A percentile compares a stretch with the other conserved stretches of the same genome.
Evolutionary conservation across 2,113 vertebrate species (phyloP).

Genomic region (Tringa solitaria): DNA sequence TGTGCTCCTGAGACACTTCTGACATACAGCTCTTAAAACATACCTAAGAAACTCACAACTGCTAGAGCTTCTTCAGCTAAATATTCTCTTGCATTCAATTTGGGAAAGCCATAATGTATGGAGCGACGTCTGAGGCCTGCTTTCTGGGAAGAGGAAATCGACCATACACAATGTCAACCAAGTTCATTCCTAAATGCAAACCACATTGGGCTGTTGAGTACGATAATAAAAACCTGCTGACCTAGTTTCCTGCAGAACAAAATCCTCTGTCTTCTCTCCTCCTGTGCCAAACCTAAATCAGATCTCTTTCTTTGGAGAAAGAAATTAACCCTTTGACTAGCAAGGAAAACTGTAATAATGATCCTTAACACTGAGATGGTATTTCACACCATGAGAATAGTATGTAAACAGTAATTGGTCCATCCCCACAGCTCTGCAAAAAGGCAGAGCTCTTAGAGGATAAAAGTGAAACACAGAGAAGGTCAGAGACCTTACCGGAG

Average conservation of each 20-base stretch:
- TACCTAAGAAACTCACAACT: neutral
- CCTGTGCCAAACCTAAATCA: slow-evolving; percentile 45
- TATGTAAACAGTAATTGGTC: neutral
- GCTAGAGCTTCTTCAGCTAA: slow-evolving; percentile 6
- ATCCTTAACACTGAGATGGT: neutral
- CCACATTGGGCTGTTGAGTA: slow-evolving; percentile 38
- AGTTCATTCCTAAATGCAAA: slow-evolving; percentile 61
- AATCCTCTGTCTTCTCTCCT: slow-evolving; percentile 56
- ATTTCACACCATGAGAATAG: neutral
- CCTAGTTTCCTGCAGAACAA: slow-evolving; percentile 69
- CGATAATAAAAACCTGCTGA: slow-evolving; percentile 65
- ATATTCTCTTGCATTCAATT: neutral
- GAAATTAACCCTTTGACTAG: slow-evolving; percentile 54
- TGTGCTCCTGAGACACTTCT: neutral
- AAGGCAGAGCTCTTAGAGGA: neutral
- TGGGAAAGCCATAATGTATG: neutral
- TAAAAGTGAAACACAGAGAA: neutral
- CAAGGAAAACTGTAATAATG: neutral
- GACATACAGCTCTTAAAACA: neutral
- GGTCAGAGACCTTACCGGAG: neutral
- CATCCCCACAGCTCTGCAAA: neutral
- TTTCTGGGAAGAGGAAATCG: slow-evolving; percentile 56
- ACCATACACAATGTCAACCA: neutral
- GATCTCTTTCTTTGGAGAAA: neutral
- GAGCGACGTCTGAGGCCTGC: slow-evolving; percentile 10